Conservation (phyloP, 2,888 invertebrate genomes). For the Mayetiola destructor region DNA sequence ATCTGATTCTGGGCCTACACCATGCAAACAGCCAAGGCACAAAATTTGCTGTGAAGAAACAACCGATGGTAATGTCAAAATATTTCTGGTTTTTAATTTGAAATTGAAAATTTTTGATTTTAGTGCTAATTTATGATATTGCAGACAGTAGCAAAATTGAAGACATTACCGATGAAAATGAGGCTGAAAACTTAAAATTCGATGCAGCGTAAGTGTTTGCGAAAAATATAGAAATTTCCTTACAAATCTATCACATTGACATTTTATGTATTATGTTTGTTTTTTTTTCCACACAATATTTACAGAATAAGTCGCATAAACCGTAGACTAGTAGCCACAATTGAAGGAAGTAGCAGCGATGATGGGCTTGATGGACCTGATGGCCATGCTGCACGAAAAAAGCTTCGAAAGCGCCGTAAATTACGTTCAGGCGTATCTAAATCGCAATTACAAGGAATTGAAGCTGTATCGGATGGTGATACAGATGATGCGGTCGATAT, state of each 20-base stretch:
- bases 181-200: constrained; percentile 7
- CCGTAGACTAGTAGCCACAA: constrained; percentile 6
- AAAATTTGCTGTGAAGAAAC: constrained; percentile 30
- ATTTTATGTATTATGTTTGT: neutral
- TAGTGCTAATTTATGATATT: neutral
- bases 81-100: neutral
- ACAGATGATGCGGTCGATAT: constrained; percentile 35
- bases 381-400: neutral
- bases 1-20: constrained; percentile 37
- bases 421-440: constrained; percentile 30
- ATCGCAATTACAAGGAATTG: constrained; percentile 35
- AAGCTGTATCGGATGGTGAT: constrained; percentile 47
- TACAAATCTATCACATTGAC: neutral
- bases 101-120: neutral
- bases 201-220: constrained; percentile 13
- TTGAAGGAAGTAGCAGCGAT: constrained; percentile 11
- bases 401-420: constrained; percentile 29
- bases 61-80: constrained; percentile 23
- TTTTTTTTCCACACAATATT: neutral
- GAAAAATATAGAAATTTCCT: neutral
- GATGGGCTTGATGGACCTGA: constrained; percentile 5
- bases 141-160: constrained; percentile 15
- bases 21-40: constrained; percentile 38
- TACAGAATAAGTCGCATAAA: constrained; percentile 4
- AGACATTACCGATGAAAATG: constrained; percentile 13